Base-by-base conservation (phyloP, 2,113 vertebrate genomes). In the Andinoacara biseriatus region DNA sequence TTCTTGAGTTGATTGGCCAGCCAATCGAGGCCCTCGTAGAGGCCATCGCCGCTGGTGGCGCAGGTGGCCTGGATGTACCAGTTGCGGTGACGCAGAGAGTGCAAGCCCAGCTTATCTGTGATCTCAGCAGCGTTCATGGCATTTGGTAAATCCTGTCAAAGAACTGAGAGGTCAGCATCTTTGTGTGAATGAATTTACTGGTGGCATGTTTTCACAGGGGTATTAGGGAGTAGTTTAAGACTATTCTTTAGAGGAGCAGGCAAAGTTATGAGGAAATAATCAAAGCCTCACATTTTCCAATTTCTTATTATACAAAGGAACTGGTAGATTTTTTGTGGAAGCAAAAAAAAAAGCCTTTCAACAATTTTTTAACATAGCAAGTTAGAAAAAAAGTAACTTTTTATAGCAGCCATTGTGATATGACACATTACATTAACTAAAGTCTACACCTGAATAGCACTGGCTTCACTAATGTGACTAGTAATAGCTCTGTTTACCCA, bases 61-160 rank as follows among this genome's bases (percentile, higher is more conserved):
- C 98, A 99, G 87, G 98, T 98, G 90, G 98, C 98, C 94, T 99
- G 98, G 95, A 99, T 99, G 95, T 99, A 99, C 98, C 98, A 99
- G 95, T 98, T 97, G 83, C 98, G 98, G 88, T 98, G 97, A 84
- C 98, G 98, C 91, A 99, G 96, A 52, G 97, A 98, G 91, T 99
- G 98, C 43, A 99, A 95, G 79, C 98, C 98, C 95, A 99, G 89
- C 94, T 99, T 99, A 95, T 99, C 98, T 35, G 98, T 99, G 95
- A 99, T 97, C 95, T 99, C 98, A 0, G 98, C 97, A 1, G 98
- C 97, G 1, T 99, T 99, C 98, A 99, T 99, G 85, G 98, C 98
- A 1, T 99, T 99, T 26, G 98, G 98, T 89, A 99, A 96, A 90
- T 99, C 98, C 98, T 99, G 86, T 90, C 18, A 76, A 26, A 86